Evolutionary conservation across 2,888 invertebrate genomes (phyloP), one percentile per base, ranked within the genome.

Genomic region (Plemyria rubiginata): DNA sequence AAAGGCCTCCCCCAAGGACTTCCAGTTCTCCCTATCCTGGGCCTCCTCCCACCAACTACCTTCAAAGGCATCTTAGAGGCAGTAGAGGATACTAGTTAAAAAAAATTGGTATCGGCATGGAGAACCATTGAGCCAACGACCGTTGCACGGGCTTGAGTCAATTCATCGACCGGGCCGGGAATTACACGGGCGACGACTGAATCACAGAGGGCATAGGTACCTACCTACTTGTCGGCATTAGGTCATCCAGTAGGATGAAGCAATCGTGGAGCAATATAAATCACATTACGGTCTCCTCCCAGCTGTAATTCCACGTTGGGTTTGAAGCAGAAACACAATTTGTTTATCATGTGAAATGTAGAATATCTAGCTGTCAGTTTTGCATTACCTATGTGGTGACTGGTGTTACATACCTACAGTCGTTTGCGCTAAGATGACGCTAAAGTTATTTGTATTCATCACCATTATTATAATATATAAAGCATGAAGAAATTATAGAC

Each of bases 221-320:
- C 8, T 36, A 41, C 12, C 54, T 53, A 52, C 51, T 62, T 57
- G 53, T 15, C 16, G 16, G 60, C 55, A 65, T 68, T 66, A 69
- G 66, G 66, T 71, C 71, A 71, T 68, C 60, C 58, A 66, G 62
- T 65, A 60, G 68, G 67, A 63, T 60, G 63, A 55, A 62, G 59
- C 62, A 66, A 63, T 63, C 55, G 63, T 28, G 51, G 58, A 62
- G 60, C 64, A 61, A 62, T 67, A 66, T 69, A 66, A 68, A 71
- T 71, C 63, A 67, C 54, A 60, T 62, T 63, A 60, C 46, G 7
- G 46, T 28, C 29, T 54, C 53, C 43, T 53, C 43, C 4, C 52
- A 16, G 22, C 54, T 46, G 16, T 11, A 28, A 22, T 32, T 29
- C 12, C 51, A 16, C 36, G 11, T 55, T 11, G 36, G 36, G 36